phyloP scores from a whole-genome alignment of 2,113 vertebrate species.

The Pimephales promelas region DNA sequence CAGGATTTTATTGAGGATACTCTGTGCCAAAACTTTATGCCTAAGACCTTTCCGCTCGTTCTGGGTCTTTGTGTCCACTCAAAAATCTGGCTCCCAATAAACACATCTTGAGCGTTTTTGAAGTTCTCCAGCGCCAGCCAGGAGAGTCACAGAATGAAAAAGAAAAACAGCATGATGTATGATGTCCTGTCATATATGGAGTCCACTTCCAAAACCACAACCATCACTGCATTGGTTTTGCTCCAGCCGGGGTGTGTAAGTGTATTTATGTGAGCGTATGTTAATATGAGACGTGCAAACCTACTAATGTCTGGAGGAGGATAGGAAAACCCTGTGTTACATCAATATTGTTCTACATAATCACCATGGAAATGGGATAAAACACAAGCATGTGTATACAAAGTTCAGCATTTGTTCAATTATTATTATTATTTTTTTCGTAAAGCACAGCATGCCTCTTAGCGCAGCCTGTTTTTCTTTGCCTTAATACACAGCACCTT shows the following conservation, averaged over 20 bases:
- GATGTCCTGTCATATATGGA: constrained; percentile 56
- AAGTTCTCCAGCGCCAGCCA: constrained; percentile 43
- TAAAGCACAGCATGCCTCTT: constrained; percentile 75
- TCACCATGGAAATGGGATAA: constrained; percentile 80
- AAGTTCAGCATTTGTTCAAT: constrained; percentile 69
- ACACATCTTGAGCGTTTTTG: constrained; percentile 43
- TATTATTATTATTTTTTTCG: constrained; percentile 63
- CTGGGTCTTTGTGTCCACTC: constrained; percentile 45
- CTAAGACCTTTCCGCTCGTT: constrained; percentile 39
- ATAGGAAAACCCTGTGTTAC: constrained; percentile 47
- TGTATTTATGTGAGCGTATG: constrained; percentile 42
- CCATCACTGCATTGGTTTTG: constrained; percentile 56
- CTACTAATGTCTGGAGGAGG: constrained; percentile 16
- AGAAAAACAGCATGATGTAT: constrained; percentile 62
- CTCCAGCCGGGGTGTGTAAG: constrained; percentile 50
- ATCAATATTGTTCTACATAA: constrained; percentile 65
- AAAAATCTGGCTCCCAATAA: constrained; percentile 52
- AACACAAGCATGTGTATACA: constrained; percentile 68
- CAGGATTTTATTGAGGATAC: constrained; percentile 15
- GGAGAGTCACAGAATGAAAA: constrained; percentile 56
- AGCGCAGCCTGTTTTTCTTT: constrained; percentile 63
- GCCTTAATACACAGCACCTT: constrained; percentile 1
- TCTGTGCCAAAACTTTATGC: constrained; percentile 35
- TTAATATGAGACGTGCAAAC: constrained; percentile 33
- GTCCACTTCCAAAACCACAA: constrained; percentile 57